phyloP scores from a whole-genome alignment of 2,797 vertebrate genomes.

The Brachyalestes nurse region DNA sequence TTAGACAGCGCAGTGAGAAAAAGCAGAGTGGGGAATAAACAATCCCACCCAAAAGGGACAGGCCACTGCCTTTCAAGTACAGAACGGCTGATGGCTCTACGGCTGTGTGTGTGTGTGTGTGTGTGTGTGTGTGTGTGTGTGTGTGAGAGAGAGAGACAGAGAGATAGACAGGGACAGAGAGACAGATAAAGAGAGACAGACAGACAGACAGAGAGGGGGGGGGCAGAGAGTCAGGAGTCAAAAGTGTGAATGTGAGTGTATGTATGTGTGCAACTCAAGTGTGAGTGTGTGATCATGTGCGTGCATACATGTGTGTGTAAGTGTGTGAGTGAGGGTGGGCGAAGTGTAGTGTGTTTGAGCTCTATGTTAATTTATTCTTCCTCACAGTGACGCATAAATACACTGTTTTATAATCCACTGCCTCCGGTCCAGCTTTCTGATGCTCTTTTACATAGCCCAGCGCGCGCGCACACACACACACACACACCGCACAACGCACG shows the following conservation, averaged over 20 bases:
- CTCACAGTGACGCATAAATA: constrained; percentile 48
- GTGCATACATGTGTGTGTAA: background rate
- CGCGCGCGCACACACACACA: background rate
- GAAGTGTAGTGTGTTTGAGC: constrained; percentile 48
- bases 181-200: background rate
- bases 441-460: constrained; percentile 2
- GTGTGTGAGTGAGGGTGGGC: constrained; percentile 49
- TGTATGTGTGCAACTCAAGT: background rate
- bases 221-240: constrained; percentile 32
- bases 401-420: constrained; percentile 47
- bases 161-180: background rate
- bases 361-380: constrained; percentile 58
- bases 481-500: too few relatives aligned
- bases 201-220: background rate
- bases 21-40: constrained; percentile 53
- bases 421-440: constrained; percentile 22
- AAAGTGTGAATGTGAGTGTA: background rate
- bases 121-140: background rate
- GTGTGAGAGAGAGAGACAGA: background rate
- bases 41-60: constrained; percentile 59
- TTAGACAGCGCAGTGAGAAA: constrained; percentile 57
- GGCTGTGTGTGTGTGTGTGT: constrained; percentile 4
- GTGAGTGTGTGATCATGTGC: constrained; percentile 47
- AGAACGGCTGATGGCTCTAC: constrained; percentile 45
- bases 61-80: constrained; percentile 51